These are phyloP conservation scores for Lutraria rhynchaena DNA, from an alignment of 1,140 invertebrate species.

Conservation along the genomic window DNA sequence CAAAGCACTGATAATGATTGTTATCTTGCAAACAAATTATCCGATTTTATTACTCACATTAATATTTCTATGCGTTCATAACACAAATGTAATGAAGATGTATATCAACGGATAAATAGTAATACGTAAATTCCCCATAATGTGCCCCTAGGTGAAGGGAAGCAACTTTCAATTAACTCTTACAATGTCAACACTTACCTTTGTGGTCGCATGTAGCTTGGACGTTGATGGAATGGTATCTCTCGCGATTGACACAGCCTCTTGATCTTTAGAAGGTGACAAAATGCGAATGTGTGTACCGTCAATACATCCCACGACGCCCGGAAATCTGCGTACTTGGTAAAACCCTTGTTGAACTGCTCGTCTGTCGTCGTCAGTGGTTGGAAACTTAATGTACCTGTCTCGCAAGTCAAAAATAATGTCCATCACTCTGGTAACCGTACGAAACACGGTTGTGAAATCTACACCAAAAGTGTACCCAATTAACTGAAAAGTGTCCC, in stretches of 20 bases:
- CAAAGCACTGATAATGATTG: too few species aligned
- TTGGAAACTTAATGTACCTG: slow-evolving; percentile 11
- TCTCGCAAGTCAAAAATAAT: not conserved
- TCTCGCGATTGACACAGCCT: slow-evolving; percentile 84
- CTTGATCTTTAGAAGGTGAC: slow-evolving; percentile 79
- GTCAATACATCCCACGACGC: slow-evolving; percentile 83
- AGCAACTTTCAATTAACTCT: too few species aligned
- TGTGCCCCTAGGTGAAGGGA: too few species aligned
- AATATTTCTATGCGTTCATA: too few species aligned
- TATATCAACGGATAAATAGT: too few species aligned
- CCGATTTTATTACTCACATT: too few species aligned
- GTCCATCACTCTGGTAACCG: slow-evolving; percentile 32
- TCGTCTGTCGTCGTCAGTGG: not conserved
- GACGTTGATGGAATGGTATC: slow-evolving; percentile 78
- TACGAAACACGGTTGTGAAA: slow-evolving; percentile 35
- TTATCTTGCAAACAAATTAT: too few species aligned
- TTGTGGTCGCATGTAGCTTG: slow-evolving; percentile 55
- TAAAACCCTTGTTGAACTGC: slow-evolving; percentile 36
- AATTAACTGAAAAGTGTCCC: slow-evolving; percentile 50
- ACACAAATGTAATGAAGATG: too few species aligned
- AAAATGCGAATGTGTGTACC: slow-evolving; percentile 83
- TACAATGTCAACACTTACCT: too few species aligned
- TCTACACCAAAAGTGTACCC: slow-evolving; percentile 56
- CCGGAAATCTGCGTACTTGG: slow-evolving; percentile 75
- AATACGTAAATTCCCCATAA: too few species aligned